phyloP scores from a whole-genome alignment of 2,113 vertebrate species.

The Macaca fascicularis region DNA sequence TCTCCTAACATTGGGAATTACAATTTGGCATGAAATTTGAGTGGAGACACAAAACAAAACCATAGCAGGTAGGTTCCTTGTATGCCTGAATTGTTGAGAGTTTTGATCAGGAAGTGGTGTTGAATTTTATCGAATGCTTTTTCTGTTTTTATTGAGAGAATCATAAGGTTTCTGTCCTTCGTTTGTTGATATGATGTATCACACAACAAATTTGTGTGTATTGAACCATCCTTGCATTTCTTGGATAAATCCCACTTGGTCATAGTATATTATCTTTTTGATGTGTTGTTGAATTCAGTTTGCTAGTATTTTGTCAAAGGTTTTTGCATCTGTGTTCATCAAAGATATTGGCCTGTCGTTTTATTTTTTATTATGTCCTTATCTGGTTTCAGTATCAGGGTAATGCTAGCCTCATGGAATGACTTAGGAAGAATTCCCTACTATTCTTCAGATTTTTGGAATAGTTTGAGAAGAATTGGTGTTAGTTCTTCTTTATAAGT shows the following conservation, averaged over 20 bases:
- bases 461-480: not conserved
- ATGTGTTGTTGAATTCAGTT: not conserved
- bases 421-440: not conserved
- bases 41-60: too few species aligned
- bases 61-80: not conserved
- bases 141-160: not conserved
- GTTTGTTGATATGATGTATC: not conserved
- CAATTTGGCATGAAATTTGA: too few species aligned
- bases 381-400: not conserved
- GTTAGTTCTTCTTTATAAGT: not conserved
- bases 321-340: not conserved
- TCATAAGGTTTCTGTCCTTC: not conserved
- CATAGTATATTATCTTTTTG: not conserved
- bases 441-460: not conserved
- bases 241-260: not conserved
- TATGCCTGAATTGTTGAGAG: not conserved
- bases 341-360: not conserved
- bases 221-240: not conserved
- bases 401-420: not conserved
- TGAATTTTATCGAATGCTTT: not conserved
- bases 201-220: not conserved
- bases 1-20: too few species aligned
- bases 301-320: not conserved
- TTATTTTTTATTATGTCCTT: not conserved
- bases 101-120: not conserved